Evolutionary conservation across 1,140 invertebrate species (phyloP), one percentile per base, ranked within the genome.

Genomic region (Limonius californicus): DNA sequence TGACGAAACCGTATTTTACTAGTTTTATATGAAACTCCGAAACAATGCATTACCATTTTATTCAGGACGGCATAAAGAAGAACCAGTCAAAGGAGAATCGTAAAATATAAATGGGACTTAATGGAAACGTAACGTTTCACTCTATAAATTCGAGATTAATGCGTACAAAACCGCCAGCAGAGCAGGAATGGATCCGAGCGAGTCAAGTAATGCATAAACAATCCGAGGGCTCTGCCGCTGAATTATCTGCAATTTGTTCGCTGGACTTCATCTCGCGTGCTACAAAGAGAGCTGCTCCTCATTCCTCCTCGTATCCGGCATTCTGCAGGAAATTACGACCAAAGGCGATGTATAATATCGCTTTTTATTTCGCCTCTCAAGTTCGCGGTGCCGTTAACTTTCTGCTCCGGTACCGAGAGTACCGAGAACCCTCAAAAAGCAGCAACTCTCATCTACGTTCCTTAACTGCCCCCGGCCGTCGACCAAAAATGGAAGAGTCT

Each of bases 321-420:
- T 62, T 62, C 59, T 45, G 60, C 60, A 62, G 60, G 60, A 62
- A 62, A 62, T 62, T 62, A 62, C 60, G 45, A 50, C 60, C 60
- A 62, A 62, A 62, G 60, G 60, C 60, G 60, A 57, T 62, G 60
- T 61, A 61, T 61, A 61, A 61, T 61, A 61, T 45, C 59, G 59
- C 59, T 42, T 55, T 61, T 43, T 55, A 54, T 61, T 55, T 61
- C 42, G 50, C 27, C 30, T 54, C 59, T 39, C 43, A 55, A 45
- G 30, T 55, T n/a, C 54, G 45, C 59, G 59, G 47, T 47, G 45
- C 59, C 53, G 59, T 60, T 60, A 60, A 60, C 59, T 45, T 18
- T 27, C 9, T 4, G 23, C 23, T 27, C 23, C 23, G 23, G 23
- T 27, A 27, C 23, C 9, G 23, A 27, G 23, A 4, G 23, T 9